A percentile compares a stretch with the other conserved stretches of the same genome.
Evolutionary conservation across 2,888 invertebrate species (phyloP).

Genomic region (Dasysyrphus tricinctus): DNA sequence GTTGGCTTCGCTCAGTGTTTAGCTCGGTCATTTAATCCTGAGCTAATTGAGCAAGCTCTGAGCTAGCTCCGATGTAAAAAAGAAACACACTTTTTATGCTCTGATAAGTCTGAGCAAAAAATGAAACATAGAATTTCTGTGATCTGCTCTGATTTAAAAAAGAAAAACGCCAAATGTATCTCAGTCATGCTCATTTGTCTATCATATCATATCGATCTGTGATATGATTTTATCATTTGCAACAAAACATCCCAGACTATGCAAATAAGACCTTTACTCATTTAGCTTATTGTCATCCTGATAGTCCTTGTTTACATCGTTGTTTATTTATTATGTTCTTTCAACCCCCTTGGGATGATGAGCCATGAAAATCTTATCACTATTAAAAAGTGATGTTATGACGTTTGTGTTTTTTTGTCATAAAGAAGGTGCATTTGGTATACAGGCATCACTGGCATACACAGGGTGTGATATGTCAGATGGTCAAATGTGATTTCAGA

Average conservation of each 20-base stretch:
- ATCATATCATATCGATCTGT: background rate
- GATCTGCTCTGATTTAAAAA: too few relatives aligned
- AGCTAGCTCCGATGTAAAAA: too few relatives aligned
- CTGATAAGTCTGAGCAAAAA: too few relatives aligned
- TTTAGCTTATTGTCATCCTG: conserved; percentile 60
- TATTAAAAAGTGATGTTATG: conserved; percentile 75
- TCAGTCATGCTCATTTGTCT: too few relatives aligned
- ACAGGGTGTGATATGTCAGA: conserved; percentile 53
- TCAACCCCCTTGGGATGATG: conserved; percentile 64
- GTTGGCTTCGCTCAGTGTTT: too few relatives aligned
- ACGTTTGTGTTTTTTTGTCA: conserved; percentile 46
- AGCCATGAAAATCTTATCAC: conserved; percentile 60
- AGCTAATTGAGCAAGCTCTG: too few relatives aligned
- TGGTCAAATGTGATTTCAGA: conserved; percentile 70
- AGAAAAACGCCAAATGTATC: too few relatives aligned
- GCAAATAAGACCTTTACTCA: conserved; percentile 25
- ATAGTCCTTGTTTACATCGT: conserved; percentile 74
- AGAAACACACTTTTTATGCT: too few relatives aligned
- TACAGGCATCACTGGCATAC: background rate
- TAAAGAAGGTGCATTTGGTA: conserved; percentile 39
- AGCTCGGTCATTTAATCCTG: too few relatives aligned
- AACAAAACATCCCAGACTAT: background rate
- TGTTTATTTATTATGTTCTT: conserved; percentile 69
- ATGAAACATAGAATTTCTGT: too few relatives aligned
- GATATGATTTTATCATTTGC: background rate